phyloP scores from a whole-genome alignment of 2,113 vertebrate genomes.

The Anas platyrhynchos region DNA sequence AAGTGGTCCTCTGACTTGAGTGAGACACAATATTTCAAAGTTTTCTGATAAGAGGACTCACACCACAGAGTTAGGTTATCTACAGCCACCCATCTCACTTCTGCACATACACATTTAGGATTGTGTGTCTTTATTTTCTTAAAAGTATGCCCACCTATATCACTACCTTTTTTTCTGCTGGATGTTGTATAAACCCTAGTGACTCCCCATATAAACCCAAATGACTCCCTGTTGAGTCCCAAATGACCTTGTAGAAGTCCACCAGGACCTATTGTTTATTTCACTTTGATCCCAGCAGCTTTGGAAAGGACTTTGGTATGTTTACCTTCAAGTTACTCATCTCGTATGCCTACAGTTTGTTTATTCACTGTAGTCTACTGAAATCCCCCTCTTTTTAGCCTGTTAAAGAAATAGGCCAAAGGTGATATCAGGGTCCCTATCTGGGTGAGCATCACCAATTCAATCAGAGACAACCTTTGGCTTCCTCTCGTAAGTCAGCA shows the following conservation, averaged over 20 bases:
- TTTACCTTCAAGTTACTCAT: constrained; percentile 2
- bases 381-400: neutral
- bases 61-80: neutral
- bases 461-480: constrained; percentile 3
- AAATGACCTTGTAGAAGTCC: neutral
- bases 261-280: neutral
- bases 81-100: neutral
- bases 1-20: rapidly evolving
- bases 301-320: neutral
- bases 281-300: constrained; percentile 1
- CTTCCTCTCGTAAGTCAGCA: neutral
- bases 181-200: neutral
- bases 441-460: neutral
- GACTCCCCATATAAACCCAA: neutral
- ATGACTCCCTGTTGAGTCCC: neutral
- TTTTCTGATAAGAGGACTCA: neutral
- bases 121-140: neutral
- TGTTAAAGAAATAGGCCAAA: neutral
- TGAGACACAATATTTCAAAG: neutral
- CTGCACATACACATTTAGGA: neutral
- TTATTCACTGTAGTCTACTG: neutral
- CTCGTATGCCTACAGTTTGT: neutral
- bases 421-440: neutral
- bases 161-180: neutral
- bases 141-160: neutral